phyloP scores from a whole-genome alignment of 2,888 invertebrate species.

The Erannis defoliaria region DNA sequence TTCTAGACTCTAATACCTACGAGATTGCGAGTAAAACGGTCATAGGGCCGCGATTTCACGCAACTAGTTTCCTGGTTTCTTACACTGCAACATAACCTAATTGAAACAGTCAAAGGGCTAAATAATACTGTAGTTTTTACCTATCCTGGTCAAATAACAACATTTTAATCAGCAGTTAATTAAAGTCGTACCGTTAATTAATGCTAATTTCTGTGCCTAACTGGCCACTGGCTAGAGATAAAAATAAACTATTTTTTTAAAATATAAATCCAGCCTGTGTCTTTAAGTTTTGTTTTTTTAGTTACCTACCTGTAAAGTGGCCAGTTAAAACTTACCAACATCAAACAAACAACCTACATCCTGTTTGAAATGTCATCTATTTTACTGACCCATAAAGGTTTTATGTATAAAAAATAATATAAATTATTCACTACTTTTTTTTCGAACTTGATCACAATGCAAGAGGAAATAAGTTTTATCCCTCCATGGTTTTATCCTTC shows the following conservation, averaged over 20 bases:
- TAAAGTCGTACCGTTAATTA: no score
- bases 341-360: no score
- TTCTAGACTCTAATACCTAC: constrained; percentile 11
- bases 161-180: not conserved
- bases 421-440: not conserved
- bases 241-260: not conserved
- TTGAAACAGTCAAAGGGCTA: not conserved
- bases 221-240: not conserved
- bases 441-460: constrained; percentile 1
- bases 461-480: not conserved
- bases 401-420: not conserved
- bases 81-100: constrained; percentile 26
- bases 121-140: no score
- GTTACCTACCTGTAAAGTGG: not conserved
- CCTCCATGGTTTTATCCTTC: no score
- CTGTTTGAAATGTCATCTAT: constrained; percentile 23
- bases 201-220: not conserved
- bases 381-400: constrained; percentile 13
- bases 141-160: not conserved
- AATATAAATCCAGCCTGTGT: not conserved
- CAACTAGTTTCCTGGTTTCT: not conserved
- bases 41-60: constrained; percentile 13
- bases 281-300: not conserved
- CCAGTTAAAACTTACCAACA: no score
- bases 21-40: constrained; percentile 3